Base-by-base conservation (phyloP, 2,888 invertebrate genomes). In the Villa cingulata region DNA sequence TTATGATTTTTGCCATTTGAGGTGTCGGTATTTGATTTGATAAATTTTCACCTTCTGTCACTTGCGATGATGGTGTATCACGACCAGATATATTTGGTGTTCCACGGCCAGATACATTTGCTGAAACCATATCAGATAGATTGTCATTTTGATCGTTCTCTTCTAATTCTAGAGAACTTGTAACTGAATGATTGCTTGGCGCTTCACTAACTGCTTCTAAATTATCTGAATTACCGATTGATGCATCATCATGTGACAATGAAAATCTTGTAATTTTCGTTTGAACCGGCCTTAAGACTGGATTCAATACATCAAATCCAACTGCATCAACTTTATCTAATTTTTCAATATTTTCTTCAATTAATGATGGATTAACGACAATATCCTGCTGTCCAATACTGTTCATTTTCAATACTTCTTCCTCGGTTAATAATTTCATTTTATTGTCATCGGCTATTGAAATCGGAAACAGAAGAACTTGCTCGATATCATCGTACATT, bases 61-160 rank as follows among this genome's bases (percentile, higher is more conserved):
- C 85, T 65, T 94, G 94, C 0, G 94, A 94, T 0, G 92, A 88
- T 0, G 96, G 96, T 0, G 95, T 96, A 70, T 96, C 96, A 0
- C 96, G 76, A 0, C 95, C 96, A 17, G 94, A 94, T 52, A 97
- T 95, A 70, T 96, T 96, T 0, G 96, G 86, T 52, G 92, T 86
- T 55, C 91, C 94, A 54, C 94, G 76, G 15, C 94, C 85, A 2
- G 86, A 86, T 20, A 91, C 91, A 68, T 95, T 94, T 0, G 94
- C 94, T 0, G 92, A 94, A 1, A 94, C 86, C 91, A 96, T 94
- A 63, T 97, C 97, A 0, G 94, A 94, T 19, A 97, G 75, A 71
- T 95, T 95, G 64, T 94, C 94, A 60, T 78, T 77, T 70, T 90
- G 87, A 62, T 88, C 87, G 61, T 90, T 88, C 62, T 83, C 81